Evolutionary conservation across 2,797 vertebrate genomes (phyloP), one percentile per base, ranked within the genome.

Genomic region (Carduelis carduelis): DNA sequence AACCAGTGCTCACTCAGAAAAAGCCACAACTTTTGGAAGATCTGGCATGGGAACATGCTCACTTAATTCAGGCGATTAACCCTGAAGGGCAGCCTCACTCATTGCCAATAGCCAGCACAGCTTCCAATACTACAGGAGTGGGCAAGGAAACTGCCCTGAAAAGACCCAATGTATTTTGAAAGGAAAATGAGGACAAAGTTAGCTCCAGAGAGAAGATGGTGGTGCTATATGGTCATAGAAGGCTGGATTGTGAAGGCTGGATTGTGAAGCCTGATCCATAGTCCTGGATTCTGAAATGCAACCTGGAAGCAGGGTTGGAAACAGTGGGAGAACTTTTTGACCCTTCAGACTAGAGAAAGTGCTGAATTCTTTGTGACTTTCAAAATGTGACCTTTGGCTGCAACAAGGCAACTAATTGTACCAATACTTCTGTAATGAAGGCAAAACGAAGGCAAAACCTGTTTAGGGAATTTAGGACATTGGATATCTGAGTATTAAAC

Each of bases 21-120:
- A 87, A 79, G 11, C 5, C 6, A 22, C 17, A 55, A 9, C 5
- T 78, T 84, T 37, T 55, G 43, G 43, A 76, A 72, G 77, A 76
- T 2, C 10, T 65, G 35, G 15, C 12, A 24, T 0, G 0, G 9
- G 15, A 17, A 44, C 21, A 16, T 4, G 11, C 18, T 90, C 32
- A 68, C 7, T 47, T 50, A 75, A 52, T 30, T 24, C 14, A 46
- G 66, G 14, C 61, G 32, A 76, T 14, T 28, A 68, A 64, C 8
- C 20, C 26, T 13, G 11, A 60, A 64, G 46, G 14, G 11, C 41
- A 79, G 18, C 23, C 6, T 68, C 34, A 30, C 2, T 60, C 43
- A 35, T 8, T 71, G 41, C 37, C 68, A 35, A 8, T 35, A 79
- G 5, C 15, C 14, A 37, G 14, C 28, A 39, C 28, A 1, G 2